These are phyloP conservation scores for Margaritifera margaritifera DNA, from an alignment of 2,888 invertebrate species.

Conservation along the genomic window DNA sequence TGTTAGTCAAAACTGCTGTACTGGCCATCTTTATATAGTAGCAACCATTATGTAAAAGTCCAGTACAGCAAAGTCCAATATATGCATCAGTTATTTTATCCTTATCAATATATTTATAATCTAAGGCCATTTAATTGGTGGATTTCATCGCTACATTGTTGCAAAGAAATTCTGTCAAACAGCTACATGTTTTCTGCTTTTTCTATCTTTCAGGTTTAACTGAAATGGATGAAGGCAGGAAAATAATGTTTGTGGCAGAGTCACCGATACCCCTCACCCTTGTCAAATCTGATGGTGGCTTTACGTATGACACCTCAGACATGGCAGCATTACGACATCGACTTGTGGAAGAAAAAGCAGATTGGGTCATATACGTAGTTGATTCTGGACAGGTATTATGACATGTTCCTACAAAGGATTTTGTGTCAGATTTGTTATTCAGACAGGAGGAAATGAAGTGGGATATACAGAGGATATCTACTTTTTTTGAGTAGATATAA, in stretches of 20 bases:
- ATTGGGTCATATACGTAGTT: conserved; percentile 93
- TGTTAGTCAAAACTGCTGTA: no score
- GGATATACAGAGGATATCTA: no score
- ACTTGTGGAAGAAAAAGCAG: conserved; percentile 81
- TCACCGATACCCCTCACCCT: conserved; percentile 87
- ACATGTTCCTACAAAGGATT: background rate
- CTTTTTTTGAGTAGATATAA: no score
- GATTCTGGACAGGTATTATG: conserved; percentile 88
- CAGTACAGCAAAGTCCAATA: no score
- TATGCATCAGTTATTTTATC: no score
- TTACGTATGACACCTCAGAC: conserved; percentile 98
- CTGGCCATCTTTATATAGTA: no score
- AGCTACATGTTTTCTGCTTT: background rate
- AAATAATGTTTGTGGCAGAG: conserved; percentile 76
- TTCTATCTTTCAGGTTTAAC: conserved; percentile 75
- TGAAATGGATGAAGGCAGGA: conserved; percentile 80
- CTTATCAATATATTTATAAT: no score
- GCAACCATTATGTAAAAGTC: no score
- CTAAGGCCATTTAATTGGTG: no score
- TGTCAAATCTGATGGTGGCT: conserved; percentile 96
- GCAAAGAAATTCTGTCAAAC: no score
- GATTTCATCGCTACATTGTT: no score
- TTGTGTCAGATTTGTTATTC: background rate
- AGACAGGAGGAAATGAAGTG: no score
- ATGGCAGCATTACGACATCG: conserved; percentile 90